Conservation (phyloP, 2,888 invertebrate species). For the Sussaba pulchella region DNA sequence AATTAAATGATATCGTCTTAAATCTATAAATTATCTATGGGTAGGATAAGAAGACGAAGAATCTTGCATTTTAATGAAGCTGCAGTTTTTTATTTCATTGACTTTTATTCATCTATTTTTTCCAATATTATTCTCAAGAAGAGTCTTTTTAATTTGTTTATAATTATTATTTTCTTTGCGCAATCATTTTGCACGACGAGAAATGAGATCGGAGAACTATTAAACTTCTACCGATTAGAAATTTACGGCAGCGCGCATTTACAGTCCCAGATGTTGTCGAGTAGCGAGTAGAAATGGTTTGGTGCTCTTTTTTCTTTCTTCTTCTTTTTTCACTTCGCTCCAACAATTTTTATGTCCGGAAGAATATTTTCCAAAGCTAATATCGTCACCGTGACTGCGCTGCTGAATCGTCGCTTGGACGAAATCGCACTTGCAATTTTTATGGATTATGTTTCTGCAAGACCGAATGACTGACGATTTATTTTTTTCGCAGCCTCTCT, state of each 20-base stretch:
- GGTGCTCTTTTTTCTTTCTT: constrained; percentile 20
- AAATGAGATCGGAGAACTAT: too few species aligned
- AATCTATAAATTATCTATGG: too few species aligned
- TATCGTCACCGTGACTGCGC: not conserved
- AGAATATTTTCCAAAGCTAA: not conserved
- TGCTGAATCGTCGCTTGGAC: constrained; percentile 12
- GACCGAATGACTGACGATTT: not conserved
- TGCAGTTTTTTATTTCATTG: too few species aligned
- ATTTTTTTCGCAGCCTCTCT: not conserved
- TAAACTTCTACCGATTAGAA: too few species aligned
- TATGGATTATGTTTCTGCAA: not conserved
- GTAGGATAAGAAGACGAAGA: too few species aligned
- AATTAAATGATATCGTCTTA: too few species aligned
- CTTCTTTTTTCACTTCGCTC: constrained; percentile 3
- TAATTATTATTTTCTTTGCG: too few species aligned
- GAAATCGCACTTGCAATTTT: not conserved
- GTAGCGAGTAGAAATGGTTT: constrained; percentile 2
- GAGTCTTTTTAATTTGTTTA: too few species aligned
- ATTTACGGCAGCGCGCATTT: constrained; percentile 30
- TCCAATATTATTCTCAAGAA: too few species aligned
- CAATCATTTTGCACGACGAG: too few species aligned
- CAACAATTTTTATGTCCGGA: constrained; percentile 17
- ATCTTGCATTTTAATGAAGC: too few species aligned
- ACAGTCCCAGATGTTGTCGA: not conserved
- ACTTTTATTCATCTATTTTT: too few species aligned